Conservation (phyloP, 2,797 vertebrate genomes). For the Falco concolor region DNA sequence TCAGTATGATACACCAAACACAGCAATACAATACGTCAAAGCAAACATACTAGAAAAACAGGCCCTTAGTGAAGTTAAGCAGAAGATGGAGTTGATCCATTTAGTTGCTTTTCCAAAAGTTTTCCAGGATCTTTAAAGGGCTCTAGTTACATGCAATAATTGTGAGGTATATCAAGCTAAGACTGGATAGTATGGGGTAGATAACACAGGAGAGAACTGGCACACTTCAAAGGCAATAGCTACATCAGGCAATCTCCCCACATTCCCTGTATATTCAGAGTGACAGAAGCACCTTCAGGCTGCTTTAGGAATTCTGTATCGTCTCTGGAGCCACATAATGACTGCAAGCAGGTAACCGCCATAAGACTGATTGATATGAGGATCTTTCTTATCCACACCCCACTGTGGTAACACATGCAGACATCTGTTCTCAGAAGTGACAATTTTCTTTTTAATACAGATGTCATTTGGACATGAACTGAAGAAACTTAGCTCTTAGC, state of each 20-base stretch:
- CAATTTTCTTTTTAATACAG: not conserved
- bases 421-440: not conserved
- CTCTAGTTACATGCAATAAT: not conserved
- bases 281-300: slow-evolving; percentile 8
- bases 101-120: not conserved
- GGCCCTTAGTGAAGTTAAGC: not conserved
- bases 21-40: not conserved
- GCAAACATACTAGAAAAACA: not conserved
- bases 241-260: not conserved
- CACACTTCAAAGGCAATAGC: not conserved
- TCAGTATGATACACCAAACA: not conserved
- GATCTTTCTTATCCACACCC: not conserved
- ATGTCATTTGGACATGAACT: not conserved
- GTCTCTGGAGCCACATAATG: not conserved
- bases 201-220: not conserved
- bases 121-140: not conserved
- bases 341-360: not conserved
- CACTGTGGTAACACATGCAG: not conserved
- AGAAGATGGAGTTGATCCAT: not conserved
- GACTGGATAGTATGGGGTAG: not conserved
- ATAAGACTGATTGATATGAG: not conserved
- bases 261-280: not conserved
- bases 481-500: not conserved
- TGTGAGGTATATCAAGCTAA: not conserved
- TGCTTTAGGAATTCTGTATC: slow-evolving; percentile 16